A percentile compares a stretch with the other conserved stretches of the same genome.
phyloP scores from a whole-genome alignment of 2,113 vertebrate species.

The Catharus fuscescens region DNA sequence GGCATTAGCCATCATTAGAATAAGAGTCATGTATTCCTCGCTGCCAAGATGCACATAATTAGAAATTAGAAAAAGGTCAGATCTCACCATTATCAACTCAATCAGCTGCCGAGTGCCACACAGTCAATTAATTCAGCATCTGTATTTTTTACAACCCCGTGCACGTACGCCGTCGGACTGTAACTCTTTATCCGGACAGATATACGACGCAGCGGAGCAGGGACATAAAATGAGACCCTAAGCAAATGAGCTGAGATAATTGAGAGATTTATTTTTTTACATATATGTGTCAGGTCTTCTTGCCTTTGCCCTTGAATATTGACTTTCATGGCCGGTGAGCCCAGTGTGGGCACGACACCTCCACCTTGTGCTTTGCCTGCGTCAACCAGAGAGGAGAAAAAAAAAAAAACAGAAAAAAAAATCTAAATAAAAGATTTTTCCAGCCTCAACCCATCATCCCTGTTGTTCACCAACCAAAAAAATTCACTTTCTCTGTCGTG shows the following conservation, averaged over 20 bases:
- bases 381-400: accelerated
- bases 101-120: constrained; percentile 89
- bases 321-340: constrained; percentile 81
- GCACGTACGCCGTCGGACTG: constrained; percentile 82
- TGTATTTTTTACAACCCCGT: constrained; percentile 96
- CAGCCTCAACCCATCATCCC: not conserved
- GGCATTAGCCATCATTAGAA: constrained; percentile 76
- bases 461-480: not conserved
- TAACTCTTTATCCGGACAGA: constrained; percentile 91
- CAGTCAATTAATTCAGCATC: constrained; percentile 99
- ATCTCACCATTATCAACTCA: constrained; percentile 87
- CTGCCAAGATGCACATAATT: constrained; percentile 86
- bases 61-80: constrained; percentile 92
- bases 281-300: constrained; percentile 81
- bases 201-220: constrained; percentile 83
- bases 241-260: constrained; percentile 93
- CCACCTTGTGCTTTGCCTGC: not conserved
- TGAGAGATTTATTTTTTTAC: constrained; percentile 95
- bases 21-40: constrained; percentile 77
- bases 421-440: not conserved
- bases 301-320: constrained; percentile 88
- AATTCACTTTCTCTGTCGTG: accelerated
- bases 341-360: not conserved
- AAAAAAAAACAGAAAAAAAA: accelerated
- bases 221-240: constrained; percentile 89